Percentiles rank a stretch among this genome's conserved stretches.
phyloP scores from a whole-genome alignment of 1,140 invertebrate species.

The Drosophila kurseongensis region DNA sequence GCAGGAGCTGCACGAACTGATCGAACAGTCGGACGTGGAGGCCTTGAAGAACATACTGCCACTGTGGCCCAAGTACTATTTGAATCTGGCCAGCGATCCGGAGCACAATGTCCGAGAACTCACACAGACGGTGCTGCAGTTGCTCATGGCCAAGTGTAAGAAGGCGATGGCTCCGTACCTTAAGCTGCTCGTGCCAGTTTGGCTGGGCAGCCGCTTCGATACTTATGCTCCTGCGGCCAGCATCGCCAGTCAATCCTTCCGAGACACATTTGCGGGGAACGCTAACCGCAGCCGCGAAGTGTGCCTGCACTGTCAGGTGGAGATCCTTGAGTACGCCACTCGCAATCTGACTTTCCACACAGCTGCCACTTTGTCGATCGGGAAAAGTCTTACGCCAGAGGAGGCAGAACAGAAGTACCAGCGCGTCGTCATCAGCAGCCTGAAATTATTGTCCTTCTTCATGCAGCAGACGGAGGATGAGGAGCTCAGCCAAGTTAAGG shows the following conservation, averaged over 20 bases:
- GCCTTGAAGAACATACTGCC: slow-evolving; percentile 88
- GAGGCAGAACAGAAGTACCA: slow-evolving; percentile 91
- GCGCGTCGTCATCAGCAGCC: slow-evolving; percentile 88
- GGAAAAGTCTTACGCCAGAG: slow-evolving; percentile 85
- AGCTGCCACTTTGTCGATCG: slow-evolving; percentile 85
- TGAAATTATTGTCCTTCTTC: slow-evolving; percentile 89
- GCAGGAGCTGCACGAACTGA: slow-evolving; percentile 90
- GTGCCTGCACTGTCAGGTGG: slow-evolving; percentile 90
- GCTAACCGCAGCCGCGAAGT: slow-evolving; percentile 89
- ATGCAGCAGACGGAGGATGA: slow-evolving; percentile 86
- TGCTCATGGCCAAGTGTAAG: slow-evolving; percentile 89
- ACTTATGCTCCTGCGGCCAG: slow-evolving; percentile 91
- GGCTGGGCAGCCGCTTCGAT: slow-evolving; percentile 93
- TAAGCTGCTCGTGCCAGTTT: slow-evolving; percentile 90
- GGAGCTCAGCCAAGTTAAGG: slow-evolving; percentile 84
- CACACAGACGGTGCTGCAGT: slow-evolving; percentile 88
- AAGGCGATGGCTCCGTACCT: slow-evolving; percentile 91
- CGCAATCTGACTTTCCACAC: slow-evolving; percentile 90
- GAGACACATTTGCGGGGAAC: slow-evolving; percentile 88
- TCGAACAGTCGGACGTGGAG: slow-evolving; percentile 87
- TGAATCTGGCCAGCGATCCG: slow-evolving; percentile 89
- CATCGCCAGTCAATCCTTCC: slow-evolving; percentile 89
- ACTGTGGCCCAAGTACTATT: slow-evolving; percentile 92
- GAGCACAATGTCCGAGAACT: slow-evolving; percentile 93
- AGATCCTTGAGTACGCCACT: slow-evolving; percentile 90